phyloP scores from a whole-genome alignment of 2,797 vertebrate species.

The Leucoraja ocellata region DNA sequence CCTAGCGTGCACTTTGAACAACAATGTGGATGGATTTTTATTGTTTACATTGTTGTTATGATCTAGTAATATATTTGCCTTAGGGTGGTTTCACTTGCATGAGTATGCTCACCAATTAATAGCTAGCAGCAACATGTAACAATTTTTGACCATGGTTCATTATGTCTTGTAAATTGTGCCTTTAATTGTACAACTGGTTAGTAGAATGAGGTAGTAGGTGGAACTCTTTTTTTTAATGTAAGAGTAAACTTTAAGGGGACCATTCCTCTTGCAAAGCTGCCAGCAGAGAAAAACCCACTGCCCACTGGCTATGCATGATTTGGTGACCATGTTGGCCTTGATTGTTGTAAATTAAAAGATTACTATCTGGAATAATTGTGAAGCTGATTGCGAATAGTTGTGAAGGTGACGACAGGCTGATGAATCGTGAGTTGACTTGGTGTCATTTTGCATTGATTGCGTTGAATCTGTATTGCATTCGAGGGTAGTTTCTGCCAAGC shows the following conservation, averaged over 20 bases:
- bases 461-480: neutral
- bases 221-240: neutral
- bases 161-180: neutral
- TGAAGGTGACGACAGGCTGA: neutral
- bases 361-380: neutral
- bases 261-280: neutral
- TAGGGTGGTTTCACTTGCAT: neutral
- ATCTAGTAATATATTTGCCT: neutral
- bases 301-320: neutral
- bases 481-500: too few species aligned
- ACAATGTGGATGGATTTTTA: too few species aligned
- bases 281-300: neutral
- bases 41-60: neutral
- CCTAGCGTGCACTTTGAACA: neutral
- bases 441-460: neutral
- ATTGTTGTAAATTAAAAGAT: neutral
- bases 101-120: neutral
- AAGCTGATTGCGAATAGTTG: neutral
- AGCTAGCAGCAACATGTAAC: neutral
- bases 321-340: neutral
- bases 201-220: too few species aligned
- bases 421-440: neutral
- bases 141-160: neutral
- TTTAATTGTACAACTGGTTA: neutral
- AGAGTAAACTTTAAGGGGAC: neutral